Evolutionary conservation across 2,888 invertebrate genomes (phyloP).

Genomic region (Calameuta idolon): DNA sequence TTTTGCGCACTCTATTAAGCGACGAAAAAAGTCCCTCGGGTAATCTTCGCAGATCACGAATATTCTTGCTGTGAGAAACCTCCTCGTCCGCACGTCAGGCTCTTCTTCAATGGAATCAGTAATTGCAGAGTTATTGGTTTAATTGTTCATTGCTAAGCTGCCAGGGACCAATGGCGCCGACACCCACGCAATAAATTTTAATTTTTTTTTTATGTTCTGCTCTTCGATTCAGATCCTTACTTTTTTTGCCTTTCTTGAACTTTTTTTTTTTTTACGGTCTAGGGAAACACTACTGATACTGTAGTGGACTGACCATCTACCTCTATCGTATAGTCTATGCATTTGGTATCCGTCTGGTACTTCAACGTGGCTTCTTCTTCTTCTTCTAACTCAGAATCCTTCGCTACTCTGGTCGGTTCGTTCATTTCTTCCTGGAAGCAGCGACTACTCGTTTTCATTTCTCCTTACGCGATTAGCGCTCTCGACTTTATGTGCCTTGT

Average conservation of each 20-base stretch:
- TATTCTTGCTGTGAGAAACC: constrained; percentile 54
- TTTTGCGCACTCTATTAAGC: neutral
- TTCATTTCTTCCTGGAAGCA: constrained; percentile 55
- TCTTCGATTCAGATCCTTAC: neutral
- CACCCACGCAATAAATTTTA: constrained; percentile 44
- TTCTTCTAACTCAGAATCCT: constrained; percentile 16
- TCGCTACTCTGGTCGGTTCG: constrained; percentile 27
- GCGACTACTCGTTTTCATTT: constrained; percentile 59
- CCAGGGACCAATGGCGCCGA: constrained; percentile 38
- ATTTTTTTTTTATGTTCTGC: constrained; percentile 13
- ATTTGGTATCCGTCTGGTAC: neutral
- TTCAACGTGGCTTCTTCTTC: neutral
- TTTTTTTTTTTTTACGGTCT: constrained; percentile 1
- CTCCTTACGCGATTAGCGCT: constrained; percentile 61
- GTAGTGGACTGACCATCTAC: neutral
- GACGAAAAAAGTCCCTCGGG: neutral
- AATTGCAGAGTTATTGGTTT: constrained; percentile 64
- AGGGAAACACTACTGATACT: neutral
- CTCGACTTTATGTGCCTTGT: constrained; percentile 16
- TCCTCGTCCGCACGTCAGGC: constrained; percentile 37
- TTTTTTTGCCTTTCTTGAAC: neutral
- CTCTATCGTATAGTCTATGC: neutral
- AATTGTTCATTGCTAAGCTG: constrained; percentile 63
- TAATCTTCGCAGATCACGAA: neutral
- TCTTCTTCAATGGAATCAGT: constrained; percentile 58